Conservation (phyloP, 1,140 invertebrate genomes). For the Samia ricini region DNA sequence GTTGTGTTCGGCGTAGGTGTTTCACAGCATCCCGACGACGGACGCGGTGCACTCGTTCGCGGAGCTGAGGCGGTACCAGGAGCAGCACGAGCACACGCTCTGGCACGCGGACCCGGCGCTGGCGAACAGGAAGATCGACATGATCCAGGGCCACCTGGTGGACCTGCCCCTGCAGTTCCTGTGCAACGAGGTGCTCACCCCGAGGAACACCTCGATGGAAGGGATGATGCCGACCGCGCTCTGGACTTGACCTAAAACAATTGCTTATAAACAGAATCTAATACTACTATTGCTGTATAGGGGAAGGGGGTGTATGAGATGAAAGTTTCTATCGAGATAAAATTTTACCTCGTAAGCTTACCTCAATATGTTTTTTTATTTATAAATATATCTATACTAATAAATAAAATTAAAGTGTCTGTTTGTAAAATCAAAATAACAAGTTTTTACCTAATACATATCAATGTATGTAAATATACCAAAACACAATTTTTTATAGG, state of each 20-base stretch:
- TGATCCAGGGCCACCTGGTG: constrained; percentile 91
- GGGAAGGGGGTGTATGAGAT: too few relatives aligned
- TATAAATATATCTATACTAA: too few relatives aligned
- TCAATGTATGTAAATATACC: too few relatives aligned
- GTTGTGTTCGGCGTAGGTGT: too few relatives aligned
- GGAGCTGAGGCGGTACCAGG: constrained; percentile 85
- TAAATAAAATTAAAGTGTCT: too few relatives aligned
- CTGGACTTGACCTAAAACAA: constrained; percentile 82
- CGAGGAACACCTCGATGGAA: constrained; percentile 88
- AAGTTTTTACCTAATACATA: too few relatives aligned
- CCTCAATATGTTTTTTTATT: neutral
- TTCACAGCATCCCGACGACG: constrained; percentile 88
- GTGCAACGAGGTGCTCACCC: constrained; percentile 88
- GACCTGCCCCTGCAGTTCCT: constrained; percentile 92
- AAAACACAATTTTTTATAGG: too few relatives aligned
- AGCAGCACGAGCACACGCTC: constrained; percentile 79
- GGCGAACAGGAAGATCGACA: constrained; percentile 84
- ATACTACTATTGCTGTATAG: too few relatives aligned
- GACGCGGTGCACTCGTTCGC: constrained; percentile 87
- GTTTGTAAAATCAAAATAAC: too few relatives aligned
- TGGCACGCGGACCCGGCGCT: constrained; percentile 82
- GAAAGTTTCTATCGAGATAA: too few relatives aligned
- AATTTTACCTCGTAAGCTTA: neutral
- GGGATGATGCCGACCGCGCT: constrained; percentile 88
- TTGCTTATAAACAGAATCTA: neutral